Evolutionary conservation across 2,888 invertebrate genomes (phyloP).

Genomic region (Fissipunctia ypsillon): DNA sequence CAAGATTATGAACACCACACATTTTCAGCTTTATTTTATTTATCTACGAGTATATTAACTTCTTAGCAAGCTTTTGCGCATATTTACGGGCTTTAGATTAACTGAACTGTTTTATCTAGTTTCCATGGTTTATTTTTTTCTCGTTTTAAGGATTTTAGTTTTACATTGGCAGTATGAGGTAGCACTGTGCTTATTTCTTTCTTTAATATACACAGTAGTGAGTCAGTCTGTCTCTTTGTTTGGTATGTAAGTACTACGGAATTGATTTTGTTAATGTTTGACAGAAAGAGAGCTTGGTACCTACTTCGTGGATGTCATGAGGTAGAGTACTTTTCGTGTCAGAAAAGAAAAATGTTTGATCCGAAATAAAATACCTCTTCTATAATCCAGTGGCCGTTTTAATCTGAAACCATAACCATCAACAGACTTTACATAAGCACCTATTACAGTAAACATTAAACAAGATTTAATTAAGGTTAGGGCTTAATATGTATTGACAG

Average conservation of each 20-base stretch:
- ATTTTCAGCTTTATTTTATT: constrained; percentile 49
- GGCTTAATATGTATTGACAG: constrained; percentile 52
- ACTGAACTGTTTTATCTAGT: constrained; percentile 27
- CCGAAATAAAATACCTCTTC: neutral
- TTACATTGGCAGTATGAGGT: neutral
- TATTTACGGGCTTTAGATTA: constrained; percentile 44
- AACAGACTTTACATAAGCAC: constrained; percentile 16
- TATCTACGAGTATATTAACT: constrained; percentile 48
- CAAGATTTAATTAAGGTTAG: constrained; percentile 23
- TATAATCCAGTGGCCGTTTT: neutral
- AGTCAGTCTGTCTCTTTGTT: neutral
- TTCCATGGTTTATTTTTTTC: constrained; percentile 30
- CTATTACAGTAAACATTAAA: constrained; percentile 23
- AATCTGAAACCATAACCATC: constrained; percentile 3
- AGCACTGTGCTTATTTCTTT: constrained; percentile 7
- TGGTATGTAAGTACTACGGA: neutral
- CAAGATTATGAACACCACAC: constrained; percentile 52
- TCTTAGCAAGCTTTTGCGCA: constrained; percentile 37
- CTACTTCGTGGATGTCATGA: neutral
- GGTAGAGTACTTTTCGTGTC: neutral
- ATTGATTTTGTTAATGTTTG: neutral
- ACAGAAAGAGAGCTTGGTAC: neutral
- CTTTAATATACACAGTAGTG: neutral
- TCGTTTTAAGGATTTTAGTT: constrained; percentile 9
- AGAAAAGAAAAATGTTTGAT: neutral